Evolutionary conservation across 2,888 invertebrate species (phyloP).

Genomic region (Opisthograptis luteolata): DNA sequence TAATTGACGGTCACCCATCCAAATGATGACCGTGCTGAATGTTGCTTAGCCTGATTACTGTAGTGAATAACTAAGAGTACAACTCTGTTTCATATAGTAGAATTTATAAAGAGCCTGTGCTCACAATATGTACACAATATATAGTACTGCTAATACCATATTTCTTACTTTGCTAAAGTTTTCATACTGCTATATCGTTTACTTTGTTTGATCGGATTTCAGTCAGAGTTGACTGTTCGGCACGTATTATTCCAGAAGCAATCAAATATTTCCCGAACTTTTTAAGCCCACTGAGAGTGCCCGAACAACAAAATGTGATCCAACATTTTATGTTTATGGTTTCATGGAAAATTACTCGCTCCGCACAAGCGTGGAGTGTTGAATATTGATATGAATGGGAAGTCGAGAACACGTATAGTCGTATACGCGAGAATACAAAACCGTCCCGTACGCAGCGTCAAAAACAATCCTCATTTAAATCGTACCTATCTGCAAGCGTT

Average conservation of each 20-base stretch:
- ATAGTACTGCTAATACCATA: no score
- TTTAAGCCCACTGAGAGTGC: constrained; percentile 23
- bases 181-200: no score
- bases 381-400: constrained; percentile 28
- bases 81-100: no score
- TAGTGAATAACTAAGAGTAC: no score
- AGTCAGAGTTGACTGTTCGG: constrained; percentile 17
- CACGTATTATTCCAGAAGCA: constrained; percentile 31
- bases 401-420: neutral
- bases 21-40: no score
- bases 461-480: constrained; percentile 23
- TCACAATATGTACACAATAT: no score
- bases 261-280: constrained; percentile 38
- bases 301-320: constrained; percentile 30
- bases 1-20: no score
- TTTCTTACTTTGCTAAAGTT: no score
- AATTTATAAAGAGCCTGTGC: no score
- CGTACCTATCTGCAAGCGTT: constrained; percentile 20
- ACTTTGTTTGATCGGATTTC: neutral
- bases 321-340: constrained; percentile 34
- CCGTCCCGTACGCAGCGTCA: constrained; percentile 1
- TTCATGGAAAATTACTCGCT: constrained; percentile 32
- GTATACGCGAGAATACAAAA: constrained; percentile 9
- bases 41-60: no score
- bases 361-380: constrained; percentile 7